Evolutionary conservation across 2,888 invertebrate species (phyloP).

Genomic region (Trichopoda pennipes): DNA sequence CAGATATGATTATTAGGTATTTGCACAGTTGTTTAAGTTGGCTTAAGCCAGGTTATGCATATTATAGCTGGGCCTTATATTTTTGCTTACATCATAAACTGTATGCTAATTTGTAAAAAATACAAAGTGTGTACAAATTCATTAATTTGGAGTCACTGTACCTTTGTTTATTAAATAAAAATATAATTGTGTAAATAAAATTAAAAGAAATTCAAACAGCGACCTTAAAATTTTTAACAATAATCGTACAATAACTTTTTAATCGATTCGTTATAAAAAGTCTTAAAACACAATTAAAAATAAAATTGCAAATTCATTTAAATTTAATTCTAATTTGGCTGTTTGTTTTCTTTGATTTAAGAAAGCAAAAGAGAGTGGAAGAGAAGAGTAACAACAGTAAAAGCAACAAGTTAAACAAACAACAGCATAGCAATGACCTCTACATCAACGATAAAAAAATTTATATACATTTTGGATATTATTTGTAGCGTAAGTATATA

Average conservation of each 20-base stretch:
- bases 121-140: too few species aligned
- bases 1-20: too few species aligned
- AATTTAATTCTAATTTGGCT: slow-evolving; percentile 5
- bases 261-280: neutral
- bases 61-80: too few species aligned
- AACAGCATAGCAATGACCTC: slow-evolving; percentile 71
- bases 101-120: too few species aligned
- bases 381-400: slow-evolving; percentile 10
- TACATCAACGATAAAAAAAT: slow-evolving; percentile 73
- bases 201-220: slow-evolving; percentile 19
- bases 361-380: slow-evolving; percentile 8
- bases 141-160: too few species aligned
- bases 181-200: neutral
- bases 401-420: slow-evolving; percentile 5
- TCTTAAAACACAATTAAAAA: neutral
- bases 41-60: too few species aligned
- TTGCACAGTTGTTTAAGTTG: too few species aligned
- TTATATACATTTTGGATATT: slow-evolving; percentile 73
- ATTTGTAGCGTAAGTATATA: slow-evolving; percentile 74
- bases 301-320: slow-evolving; percentile 3
- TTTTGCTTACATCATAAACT: too few species aligned
- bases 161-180: neutral
- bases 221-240: slow-evolving; percentile 9
- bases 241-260: too few species aligned
- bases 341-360: slow-evolving; percentile 15